Evolutionary conservation across 2,888 invertebrate genomes (phyloP).

Genomic region (Tenthredo notha): DNA sequence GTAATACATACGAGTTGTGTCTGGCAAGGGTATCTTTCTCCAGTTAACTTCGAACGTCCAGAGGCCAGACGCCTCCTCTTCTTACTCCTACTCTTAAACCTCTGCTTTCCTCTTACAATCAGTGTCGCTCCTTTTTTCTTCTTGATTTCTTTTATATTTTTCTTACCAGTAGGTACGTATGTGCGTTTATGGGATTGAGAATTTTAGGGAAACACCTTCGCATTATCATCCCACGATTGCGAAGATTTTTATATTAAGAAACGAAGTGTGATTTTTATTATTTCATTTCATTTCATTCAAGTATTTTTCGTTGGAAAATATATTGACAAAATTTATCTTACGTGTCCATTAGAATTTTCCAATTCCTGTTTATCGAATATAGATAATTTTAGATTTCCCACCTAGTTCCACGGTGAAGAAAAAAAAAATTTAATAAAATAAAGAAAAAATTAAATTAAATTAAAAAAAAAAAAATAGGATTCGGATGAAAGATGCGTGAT

Average conservation of each 20-base stretch:
- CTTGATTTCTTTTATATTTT: not conserved
- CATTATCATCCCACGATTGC: not conserved
- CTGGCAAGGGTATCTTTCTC: slow-evolving; percentile 41
- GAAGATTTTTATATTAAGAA: not conserved
- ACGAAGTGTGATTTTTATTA: not conserved
- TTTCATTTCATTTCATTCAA: not conserved
- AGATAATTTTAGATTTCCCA: not conserved
- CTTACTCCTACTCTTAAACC: not conserved
- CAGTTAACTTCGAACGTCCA: slow-evolving; percentile 6
- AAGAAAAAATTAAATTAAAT: not conserved
- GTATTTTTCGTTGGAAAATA: not conserved
- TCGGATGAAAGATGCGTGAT: slow-evolving; percentile 6
- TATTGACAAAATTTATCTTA: no score
- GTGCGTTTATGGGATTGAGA: not conserved
- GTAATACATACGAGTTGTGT: not conserved
- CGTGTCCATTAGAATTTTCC: not conserved
- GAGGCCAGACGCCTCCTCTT: not conserved
- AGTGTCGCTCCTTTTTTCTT: slow-evolving; percentile 1
- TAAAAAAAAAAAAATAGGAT: not conserved
- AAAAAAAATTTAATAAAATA: no score
- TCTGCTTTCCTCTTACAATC: slow-evolving; percentile 1
- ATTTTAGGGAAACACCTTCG: not conserved
- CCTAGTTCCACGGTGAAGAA: not conserved
- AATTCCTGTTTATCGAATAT: not conserved
- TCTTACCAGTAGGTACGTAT: not conserved